phyloP scores from a whole-genome alignment of 1,140 invertebrate species.

The Wiebesia pumilae region DNA sequence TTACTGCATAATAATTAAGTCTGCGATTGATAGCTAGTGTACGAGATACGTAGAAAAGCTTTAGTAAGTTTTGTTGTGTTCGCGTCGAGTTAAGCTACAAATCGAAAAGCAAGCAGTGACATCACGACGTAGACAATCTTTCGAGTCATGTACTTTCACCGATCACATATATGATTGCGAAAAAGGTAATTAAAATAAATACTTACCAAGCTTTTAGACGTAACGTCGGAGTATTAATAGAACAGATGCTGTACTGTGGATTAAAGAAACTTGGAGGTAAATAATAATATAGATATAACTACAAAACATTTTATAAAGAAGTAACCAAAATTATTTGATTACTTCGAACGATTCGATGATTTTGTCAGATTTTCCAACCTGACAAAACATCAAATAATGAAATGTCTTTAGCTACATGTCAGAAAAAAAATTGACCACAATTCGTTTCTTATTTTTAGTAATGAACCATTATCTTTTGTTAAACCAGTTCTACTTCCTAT shows the following conservation, averaged over 20 bases:
- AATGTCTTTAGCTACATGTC: no score
- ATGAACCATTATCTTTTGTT: not conserved
- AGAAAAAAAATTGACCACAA: no score
- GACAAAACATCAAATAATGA: no score
- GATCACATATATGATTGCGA: slow-evolving; percentile 1
- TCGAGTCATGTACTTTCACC: slow-evolving; percentile 5
- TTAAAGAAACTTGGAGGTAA: not conserved
- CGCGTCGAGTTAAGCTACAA: not conserved
- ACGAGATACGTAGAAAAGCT: not conserved
- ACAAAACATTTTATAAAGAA: not conserved
- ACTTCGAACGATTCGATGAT: no score
- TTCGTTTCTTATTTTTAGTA: not conserved
- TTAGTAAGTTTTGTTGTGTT: not conserved
- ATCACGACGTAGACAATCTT: slow-evolving; percentile 4
- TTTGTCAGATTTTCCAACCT: no score
- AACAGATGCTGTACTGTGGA: not conserved
- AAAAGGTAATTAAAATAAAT: slow-evolving; percentile 15
- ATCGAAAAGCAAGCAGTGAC: slow-evolving; percentile 2
- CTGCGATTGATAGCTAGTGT: not conserved
- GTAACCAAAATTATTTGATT: no score
- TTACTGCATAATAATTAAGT: not conserved
- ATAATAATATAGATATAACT: not conserved
- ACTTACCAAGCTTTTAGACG: not conserved
- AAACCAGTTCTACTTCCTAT: not conserved
- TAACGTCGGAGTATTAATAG: not conserved